phyloP scores from a whole-genome alignment of 1,140 invertebrate genomes.

The Samia ricini region DNA sequence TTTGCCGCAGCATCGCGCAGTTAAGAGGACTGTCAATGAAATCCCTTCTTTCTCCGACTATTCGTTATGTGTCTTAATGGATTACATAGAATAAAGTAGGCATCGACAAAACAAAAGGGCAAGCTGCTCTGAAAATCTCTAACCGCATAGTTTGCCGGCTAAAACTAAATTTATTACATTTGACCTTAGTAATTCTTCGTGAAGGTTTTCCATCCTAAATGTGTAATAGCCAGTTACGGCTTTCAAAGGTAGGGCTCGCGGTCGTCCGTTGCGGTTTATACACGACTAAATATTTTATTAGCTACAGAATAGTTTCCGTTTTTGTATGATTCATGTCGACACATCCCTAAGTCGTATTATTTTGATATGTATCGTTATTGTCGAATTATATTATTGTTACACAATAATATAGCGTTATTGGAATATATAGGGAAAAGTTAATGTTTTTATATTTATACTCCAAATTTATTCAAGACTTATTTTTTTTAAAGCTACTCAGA shows the following conservation, averaged over 20 bases:
- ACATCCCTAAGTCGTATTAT: slow-evolving; percentile 1
- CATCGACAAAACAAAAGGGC: slow-evolving; percentile 70
- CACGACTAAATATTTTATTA: slow-evolving; percentile 68
- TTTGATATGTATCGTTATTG: background rate
- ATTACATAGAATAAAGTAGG: slow-evolving; percentile 71
- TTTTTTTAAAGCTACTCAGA: too few relatives aligned
- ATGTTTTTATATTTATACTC: too few relatives aligned
- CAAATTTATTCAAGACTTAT: too few relatives aligned
- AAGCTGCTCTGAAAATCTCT: slow-evolving; percentile 56
- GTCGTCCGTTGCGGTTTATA: slow-evolving; percentile 58
- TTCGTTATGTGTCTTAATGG: slow-evolving; percentile 70
- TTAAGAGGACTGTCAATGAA: slow-evolving; percentile 69
- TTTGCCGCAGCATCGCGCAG: slow-evolving; percentile 49
- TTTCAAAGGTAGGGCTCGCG: slow-evolving; percentile 56
- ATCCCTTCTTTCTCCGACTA: slow-evolving; percentile 53
- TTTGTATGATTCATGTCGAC: slow-evolving; percentile 27
- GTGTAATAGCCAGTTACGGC: slow-evolving; percentile 53
- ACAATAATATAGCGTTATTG: too few relatives aligned
- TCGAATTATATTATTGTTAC: background rate
- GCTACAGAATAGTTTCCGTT: slow-evolving; percentile 53
- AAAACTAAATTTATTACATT: slow-evolving; percentile 75
- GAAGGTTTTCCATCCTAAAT: slow-evolving; percentile 61
- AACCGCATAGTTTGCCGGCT: slow-evolving; percentile 67
- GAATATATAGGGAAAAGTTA: too few relatives aligned
- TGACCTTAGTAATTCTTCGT: slow-evolving; percentile 71